Evolutionary conservation across 2,888 invertebrate species (phyloP), one percentile per base, ranked within the genome.

Genomic region (Drosophila mercatorum): DNA sequence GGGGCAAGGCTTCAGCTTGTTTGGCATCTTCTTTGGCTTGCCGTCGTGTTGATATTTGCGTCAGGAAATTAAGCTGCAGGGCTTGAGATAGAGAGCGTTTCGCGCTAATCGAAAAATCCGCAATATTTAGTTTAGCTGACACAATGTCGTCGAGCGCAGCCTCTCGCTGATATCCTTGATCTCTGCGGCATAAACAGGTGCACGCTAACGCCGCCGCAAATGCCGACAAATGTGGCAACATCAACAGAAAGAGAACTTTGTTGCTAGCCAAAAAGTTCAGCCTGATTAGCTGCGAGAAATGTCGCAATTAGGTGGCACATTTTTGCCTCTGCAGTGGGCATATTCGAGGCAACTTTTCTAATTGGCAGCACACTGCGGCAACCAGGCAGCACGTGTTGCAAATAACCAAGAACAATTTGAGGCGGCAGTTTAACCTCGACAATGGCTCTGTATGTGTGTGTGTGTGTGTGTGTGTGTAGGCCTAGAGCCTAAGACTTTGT

Each of bases 41-140:
- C 59, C 56, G 55, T 49, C 80, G 74, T 83, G 81, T 88, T 88
- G 89, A 88, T 86, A 80, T 84, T 84, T 88, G 78, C 81, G 70
- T 70, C 84, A 78, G 83, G 87, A 84, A 84, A 84, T 88, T 73
- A 88, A 83, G 86, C 88, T 88, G 67, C 68, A 52, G 80, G 78
- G 78, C 75, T 66, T 67, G 68, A 67, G 58, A 65, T 59, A 72
- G 70, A 67, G 59, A 58, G 34, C 44, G 44, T 55, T 43, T 36
- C 43, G 31, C 61, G 65, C 81, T 81, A 78, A 80, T 81, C 76
- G 82, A 80, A 71, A 75, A 71, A 68, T 70, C 66, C 72, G 49
- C 79, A 72, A 68, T 66, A 75, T 72, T 74, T 68, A 64, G 63
- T 68, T 70, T 71, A 47, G 60, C 49, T 44, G 57, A 63, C 36